phyloP scores from a whole-genome alignment of 2,113 vertebrate species.

The Perognathus longimembris region DNA sequence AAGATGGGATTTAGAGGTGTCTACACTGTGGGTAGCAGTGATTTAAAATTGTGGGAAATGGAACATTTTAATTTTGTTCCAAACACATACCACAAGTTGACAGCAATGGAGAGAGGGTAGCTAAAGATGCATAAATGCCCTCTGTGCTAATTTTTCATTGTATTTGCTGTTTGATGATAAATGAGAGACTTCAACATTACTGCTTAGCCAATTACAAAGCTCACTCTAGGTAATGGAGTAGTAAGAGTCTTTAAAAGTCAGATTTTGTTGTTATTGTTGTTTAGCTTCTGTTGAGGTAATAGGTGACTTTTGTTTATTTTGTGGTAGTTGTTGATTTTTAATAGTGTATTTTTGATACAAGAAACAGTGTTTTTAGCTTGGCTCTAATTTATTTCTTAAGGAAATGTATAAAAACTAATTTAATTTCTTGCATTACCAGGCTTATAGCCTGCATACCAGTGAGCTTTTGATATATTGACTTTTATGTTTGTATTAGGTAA shows the following conservation, averaged over 20 bases:
- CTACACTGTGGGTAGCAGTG: not conserved
- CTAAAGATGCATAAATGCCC: not conserved
- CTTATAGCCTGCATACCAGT: not conserved
- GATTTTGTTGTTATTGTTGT: too few relatives aligned
- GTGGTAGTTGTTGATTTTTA: not conserved
- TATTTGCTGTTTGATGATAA: constrained; percentile 32
- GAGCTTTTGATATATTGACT: constrained; percentile 49
- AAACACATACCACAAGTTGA: not conserved
- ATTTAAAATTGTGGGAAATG: not conserved
- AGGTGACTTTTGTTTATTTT: constrained; percentile 13
- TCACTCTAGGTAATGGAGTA: not conserved
- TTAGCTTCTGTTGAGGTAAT: constrained; percentile 20
- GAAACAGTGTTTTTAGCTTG: not conserved
- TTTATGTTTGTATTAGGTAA: not conserved
- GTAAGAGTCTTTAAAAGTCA: constrained; percentile 33
- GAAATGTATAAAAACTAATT: not conserved
- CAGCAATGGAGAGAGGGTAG: not conserved
- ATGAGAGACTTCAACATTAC: constrained; percentile 18
- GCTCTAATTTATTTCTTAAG: constrained; percentile 41
- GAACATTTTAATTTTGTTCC: not conserved
- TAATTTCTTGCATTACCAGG: not conserved
- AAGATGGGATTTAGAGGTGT: constrained; percentile 80
- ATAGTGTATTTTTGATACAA: constrained; percentile 23
- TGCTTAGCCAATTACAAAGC: not conserved
- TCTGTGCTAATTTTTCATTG: not conserved